phyloP scores from a whole-genome alignment of 1,140 invertebrate species.

The Scylla paramamosain region DNA sequence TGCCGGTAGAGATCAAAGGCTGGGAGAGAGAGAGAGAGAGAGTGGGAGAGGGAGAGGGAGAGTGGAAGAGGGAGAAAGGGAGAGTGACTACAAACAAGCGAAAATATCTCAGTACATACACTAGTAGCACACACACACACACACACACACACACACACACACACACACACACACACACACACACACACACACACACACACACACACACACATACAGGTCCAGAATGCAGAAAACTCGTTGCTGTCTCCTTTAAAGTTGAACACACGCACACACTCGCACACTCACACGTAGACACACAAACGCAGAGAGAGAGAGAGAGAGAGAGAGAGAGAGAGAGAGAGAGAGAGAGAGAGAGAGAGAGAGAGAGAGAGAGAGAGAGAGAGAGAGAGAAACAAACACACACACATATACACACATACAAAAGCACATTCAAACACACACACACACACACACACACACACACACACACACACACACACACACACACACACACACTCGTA shows the following conservation, averaged over 20 bases:
- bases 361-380: slow-evolving; percentile 32
- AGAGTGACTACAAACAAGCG: neutral
- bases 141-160: neutral
- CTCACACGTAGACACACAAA: neutral
- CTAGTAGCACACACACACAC: neutral
- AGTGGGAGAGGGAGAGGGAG: too few species aligned
- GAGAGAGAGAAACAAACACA: slow-evolving; percentile 13
- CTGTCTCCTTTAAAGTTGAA: too few species aligned
- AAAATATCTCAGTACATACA: neutral
- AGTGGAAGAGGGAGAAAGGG: too few species aligned
- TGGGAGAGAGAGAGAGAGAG: too few species aligned
- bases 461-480: neutral
- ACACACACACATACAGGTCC: slow-evolving; percentile 26
- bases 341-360: neutral
- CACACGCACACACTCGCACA: slow-evolving; percentile 19
- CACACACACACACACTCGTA: neutral
- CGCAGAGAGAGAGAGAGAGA: neutral
- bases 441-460: slow-evolving; percentile 17
- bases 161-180: slow-evolving; percentile 43
- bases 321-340: neutral
- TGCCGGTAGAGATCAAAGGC: too few species aligned
- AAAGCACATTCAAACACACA: slow-evolving; percentile 22
- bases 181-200: slow-evolving; percentile 38
- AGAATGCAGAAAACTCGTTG: neutral
- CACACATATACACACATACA: slow-evolving; percentile 2